phyloP scores from a whole-genome alignment of 1,140 invertebrate genomes.

The Drosophila sulfurigaster region DNA sequence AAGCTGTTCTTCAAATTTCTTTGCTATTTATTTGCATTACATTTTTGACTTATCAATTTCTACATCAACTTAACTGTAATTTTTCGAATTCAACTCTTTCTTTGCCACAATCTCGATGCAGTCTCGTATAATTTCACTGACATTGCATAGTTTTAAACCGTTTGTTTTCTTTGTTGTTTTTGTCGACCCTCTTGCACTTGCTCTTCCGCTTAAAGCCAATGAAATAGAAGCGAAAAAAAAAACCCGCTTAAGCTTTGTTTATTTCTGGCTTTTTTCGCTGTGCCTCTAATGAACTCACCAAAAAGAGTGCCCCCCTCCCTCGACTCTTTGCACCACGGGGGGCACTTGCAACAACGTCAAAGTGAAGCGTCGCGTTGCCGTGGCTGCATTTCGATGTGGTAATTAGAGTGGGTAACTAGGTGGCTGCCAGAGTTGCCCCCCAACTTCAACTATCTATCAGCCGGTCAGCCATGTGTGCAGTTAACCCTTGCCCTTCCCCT shows the following conservation, averaged over 20 bases:
- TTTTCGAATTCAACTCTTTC: too few species aligned
- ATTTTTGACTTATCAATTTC: too few species aligned
- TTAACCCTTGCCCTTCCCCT: slow-evolving; percentile 51
- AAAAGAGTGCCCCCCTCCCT: not conserved
- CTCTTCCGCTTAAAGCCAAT: not conserved
- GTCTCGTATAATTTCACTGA: not conserved
- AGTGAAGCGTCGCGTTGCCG: slow-evolving; percentile 40
- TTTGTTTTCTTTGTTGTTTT: not conserved
- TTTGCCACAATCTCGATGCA: not conserved
- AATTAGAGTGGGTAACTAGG: slow-evolving; percentile 76
- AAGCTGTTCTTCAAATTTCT: too few species aligned
- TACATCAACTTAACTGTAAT: too few species aligned
- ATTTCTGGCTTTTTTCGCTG: not conserved
- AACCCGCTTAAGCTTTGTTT: slow-evolving; percentile 14
- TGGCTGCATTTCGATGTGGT: slow-evolving; percentile 53
- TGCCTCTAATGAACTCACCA: slow-evolving; percentile 57
- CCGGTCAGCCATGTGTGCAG: slow-evolving; percentile 75
- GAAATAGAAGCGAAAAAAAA: slow-evolving; percentile 7
- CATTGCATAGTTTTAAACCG: not conserved
- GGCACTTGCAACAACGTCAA: slow-evolving; percentile 52
- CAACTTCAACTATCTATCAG: slow-evolving; percentile 62
- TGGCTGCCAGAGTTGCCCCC: slow-evolving; percentile 49
- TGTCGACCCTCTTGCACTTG: slow-evolving; percentile 2
- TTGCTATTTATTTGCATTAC: too few species aligned
- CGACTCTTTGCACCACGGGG: not conserved